phyloP scores from a whole-genome alignment of 2,113 vertebrate species.

The Pan paniscus region DNA sequence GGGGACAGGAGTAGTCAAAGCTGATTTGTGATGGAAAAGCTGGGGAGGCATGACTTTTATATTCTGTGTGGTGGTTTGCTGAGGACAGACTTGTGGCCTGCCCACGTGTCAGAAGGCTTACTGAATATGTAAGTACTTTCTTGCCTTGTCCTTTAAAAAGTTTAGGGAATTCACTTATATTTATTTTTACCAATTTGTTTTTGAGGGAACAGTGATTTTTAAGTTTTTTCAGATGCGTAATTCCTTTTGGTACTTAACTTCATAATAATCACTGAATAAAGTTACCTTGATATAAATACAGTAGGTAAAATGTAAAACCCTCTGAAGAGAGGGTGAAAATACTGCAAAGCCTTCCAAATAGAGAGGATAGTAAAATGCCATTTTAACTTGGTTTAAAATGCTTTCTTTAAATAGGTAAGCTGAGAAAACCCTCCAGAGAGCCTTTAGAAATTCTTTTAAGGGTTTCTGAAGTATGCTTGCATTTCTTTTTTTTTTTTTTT shows the following conservation, averaged over 20 bases:
- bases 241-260: conserved; percentile 24
- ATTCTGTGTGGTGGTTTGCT: neutral
- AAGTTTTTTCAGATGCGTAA: neutral
- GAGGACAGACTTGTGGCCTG: neutral
- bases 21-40: neutral
- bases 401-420: conserved; percentile 33
- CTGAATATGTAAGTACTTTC: neutral
- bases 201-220: neutral
- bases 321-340: neutral
- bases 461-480: neutral
- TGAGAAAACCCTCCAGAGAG: neutral
- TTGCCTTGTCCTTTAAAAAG: neutral
- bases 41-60: neutral
- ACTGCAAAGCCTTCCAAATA: neutral
- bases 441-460: neutral
- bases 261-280: neutral
- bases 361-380: neutral
- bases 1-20: neutral
- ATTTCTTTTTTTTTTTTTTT: no score
- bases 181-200: neutral
- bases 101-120: neutral
- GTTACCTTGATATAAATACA: neutral
- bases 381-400: conserved; percentile 24
- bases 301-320: neutral
- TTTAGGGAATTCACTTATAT: neutral